Conservation (phyloP, 1,140 invertebrate species). For the Pemphigus obesinymphae region DNA sequence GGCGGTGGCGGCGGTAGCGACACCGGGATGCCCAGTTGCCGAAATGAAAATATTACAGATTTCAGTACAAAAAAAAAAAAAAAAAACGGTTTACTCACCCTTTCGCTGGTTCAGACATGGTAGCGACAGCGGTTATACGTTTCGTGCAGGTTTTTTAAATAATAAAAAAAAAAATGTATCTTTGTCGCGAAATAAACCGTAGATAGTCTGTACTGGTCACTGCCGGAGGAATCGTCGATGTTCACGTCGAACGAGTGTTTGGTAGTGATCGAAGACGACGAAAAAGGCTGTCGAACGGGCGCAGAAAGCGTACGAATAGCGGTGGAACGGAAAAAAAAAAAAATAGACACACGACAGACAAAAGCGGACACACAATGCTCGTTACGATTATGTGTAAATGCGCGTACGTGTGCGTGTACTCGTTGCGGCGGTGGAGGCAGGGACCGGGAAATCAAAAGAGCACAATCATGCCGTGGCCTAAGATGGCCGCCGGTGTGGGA, state of each 20-base stretch:
- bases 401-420: not conserved
- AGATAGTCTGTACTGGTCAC: not conserved
- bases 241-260: too few species aligned
- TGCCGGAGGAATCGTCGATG: too few species aligned
- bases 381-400: not conserved
- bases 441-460: constrained; percentile 40
- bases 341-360: not conserved
- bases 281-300: not conserved
- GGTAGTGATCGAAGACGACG: not conserved
- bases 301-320: too few species aligned
- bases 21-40: too few species aligned
- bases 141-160: not conserved
- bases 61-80: not conserved
- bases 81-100: constrained; percentile 2
- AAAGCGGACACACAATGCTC: not conserved
- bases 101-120: constrained; percentile 31
- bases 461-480: constrained; percentile 40
- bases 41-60: too few species aligned
- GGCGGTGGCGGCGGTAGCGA: too few species aligned
- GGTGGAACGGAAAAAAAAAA: not conserved
- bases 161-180: not conserved
- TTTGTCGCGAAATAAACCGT: not conserved
- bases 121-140: not conserved
- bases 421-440: not conserved
- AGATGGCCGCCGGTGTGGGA: constrained; percentile 18